phyloP scores from a whole-genome alignment of 1,140 invertebrate species.

The Calliopsis andreniformis region DNA sequence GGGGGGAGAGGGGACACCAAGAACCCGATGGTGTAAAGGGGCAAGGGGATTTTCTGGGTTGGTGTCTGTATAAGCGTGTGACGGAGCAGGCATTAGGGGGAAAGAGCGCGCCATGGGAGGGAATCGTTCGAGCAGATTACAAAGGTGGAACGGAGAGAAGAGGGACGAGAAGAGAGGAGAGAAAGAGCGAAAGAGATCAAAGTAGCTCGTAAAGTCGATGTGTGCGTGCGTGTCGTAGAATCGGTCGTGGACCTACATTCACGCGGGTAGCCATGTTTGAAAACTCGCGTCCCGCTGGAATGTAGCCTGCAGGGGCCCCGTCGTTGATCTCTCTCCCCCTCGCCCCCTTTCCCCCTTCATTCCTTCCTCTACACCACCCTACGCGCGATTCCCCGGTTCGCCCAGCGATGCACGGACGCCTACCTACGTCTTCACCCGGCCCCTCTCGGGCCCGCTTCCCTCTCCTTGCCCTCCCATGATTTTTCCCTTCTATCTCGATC shows the following conservation, averaged over 20 bases:
- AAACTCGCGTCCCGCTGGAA: slow-evolving; percentile 78
- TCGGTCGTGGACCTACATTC: slow-evolving; percentile 81
- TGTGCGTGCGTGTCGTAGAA: slow-evolving; percentile 71
- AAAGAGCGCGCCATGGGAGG: slow-evolving; percentile 51
- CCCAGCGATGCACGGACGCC: slow-evolving; percentile 65
- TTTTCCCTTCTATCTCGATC: slow-evolving; percentile 22
- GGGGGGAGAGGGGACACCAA: slow-evolving; percentile 56
- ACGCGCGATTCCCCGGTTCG: slow-evolving; percentile 35
- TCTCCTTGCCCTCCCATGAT: slow-evolving; percentile 32
- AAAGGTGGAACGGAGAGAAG: slow-evolving; percentile 60
- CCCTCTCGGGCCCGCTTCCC: slow-evolving; percentile 44
- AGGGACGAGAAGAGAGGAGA: slow-evolving; percentile 32
- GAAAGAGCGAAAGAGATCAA: slow-evolving; percentile 26
- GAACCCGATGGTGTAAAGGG: slow-evolving; percentile 52
- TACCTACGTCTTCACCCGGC: slow-evolving; percentile 57
- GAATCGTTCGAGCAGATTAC: slow-evolving; percentile 51
- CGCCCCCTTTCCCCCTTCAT: not conserved
- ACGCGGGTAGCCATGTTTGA: slow-evolving; percentile 79
- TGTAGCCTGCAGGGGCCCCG: slow-evolving; percentile 72
- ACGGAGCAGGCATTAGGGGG: slow-evolving; percentile 51
- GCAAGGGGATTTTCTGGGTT: slow-evolving; percentile 39
- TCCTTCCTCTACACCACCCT: slow-evolving; percentile 25
- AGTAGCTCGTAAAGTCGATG: slow-evolving; percentile 34
- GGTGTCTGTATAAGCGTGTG: slow-evolving; percentile 40
- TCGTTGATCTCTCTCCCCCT: slow-evolving; percentile 48